A percentile compares a stretch with the other conserved stretches of the same genome.
Conservation (phyloP, 2,113 vertebrate species). For the Thamnaconus septentrionalis region DNA sequence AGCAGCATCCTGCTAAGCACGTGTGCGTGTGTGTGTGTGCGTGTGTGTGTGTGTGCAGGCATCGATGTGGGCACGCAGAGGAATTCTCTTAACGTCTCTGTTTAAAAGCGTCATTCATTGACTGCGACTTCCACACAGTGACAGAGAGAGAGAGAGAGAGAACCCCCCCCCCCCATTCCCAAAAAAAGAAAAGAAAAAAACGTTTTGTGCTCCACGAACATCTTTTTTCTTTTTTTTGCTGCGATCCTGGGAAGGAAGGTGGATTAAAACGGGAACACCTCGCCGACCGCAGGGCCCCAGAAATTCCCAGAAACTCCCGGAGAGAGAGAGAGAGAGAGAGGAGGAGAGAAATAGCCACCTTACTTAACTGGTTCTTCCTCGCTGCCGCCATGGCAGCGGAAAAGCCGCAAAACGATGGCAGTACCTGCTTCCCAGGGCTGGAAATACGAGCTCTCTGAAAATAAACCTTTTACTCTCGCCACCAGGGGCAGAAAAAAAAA, state of each 20-base stretch:
- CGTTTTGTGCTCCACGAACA: constrained; percentile 18
- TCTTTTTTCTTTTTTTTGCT: constrained; percentile 23
- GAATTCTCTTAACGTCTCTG: constrained; percentile 31
- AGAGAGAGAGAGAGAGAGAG: constrained; percentile 9
- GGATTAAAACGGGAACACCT: constrained; percentile 57
- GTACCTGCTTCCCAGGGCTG: constrained; percentile 68
- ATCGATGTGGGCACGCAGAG: constrained; percentile 15
- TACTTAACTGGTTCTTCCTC: constrained; percentile 25
- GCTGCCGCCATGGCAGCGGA: constrained; percentile 24
- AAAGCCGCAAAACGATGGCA: constrained; percentile 48
- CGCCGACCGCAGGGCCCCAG: constrained; percentile 44
- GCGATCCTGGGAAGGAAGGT: constrained; percentile 12
- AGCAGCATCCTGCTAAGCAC: constrained; percentile 43
- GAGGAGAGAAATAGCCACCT: not conserved
- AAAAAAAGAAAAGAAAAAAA: not conserved
- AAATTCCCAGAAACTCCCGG: constrained; percentile 48
- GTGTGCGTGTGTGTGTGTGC: constrained; percentile 13
- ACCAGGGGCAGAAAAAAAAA: constrained; percentile 23
- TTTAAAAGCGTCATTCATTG: constrained; percentile 35
- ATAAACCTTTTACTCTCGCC: constrained; percentile 74
- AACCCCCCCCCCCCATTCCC: too few relatives aligned
- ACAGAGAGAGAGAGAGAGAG: too few relatives aligned
- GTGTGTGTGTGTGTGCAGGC: not conserved
- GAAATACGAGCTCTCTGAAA: constrained; percentile 66
- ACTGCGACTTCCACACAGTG: constrained; percentile 8